Conservation (phyloP, 2,113 vertebrate genomes). For the Caloenas nicobarica region DNA sequence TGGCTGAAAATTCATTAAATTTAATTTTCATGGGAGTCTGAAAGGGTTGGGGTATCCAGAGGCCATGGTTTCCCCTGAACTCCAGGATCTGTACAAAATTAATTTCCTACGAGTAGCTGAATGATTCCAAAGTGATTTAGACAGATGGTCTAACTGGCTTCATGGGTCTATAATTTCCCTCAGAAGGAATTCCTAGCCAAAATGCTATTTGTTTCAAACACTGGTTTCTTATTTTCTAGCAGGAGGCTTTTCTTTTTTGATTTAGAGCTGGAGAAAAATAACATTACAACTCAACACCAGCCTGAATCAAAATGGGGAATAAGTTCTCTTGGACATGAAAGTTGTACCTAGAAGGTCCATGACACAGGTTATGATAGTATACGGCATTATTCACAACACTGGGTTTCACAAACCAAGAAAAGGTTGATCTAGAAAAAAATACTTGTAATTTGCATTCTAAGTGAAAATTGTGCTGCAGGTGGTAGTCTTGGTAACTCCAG, state of each 20-base stretch:
- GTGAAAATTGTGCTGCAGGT: not conserved
- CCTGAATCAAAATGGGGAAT: not conserved
- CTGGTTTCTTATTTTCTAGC: conserved; percentile 22
- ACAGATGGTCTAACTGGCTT: conserved; percentile 42
- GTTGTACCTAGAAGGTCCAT: not conserved
- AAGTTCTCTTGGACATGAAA: not conserved
- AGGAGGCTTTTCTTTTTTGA: conserved; percentile 21
- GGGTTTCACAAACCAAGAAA: not conserved
- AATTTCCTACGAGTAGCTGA: conserved; percentile 31
- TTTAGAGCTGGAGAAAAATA: not conserved
- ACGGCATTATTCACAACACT: not conserved
- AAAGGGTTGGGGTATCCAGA: not conserved
- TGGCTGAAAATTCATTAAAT: not conserved
- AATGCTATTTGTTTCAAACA: conserved; percentile 33
- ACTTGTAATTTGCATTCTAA: not conserved
- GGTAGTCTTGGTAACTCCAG: not conserved
- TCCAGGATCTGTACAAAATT: conserved; percentile 15
- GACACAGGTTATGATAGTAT: not conserved
- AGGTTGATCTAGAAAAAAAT: not conserved
- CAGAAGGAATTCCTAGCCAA: conserved; percentile 24
- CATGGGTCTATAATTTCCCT: conserved; percentile 22
- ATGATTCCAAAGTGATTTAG: conserved; percentile 21
- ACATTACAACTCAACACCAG: not conserved
- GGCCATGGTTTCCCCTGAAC: not conserved
- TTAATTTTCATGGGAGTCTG: not conserved